Conservation (phyloP, 2,113 vertebrate genomes). For the Dendrocopos noguchii region DNA sequence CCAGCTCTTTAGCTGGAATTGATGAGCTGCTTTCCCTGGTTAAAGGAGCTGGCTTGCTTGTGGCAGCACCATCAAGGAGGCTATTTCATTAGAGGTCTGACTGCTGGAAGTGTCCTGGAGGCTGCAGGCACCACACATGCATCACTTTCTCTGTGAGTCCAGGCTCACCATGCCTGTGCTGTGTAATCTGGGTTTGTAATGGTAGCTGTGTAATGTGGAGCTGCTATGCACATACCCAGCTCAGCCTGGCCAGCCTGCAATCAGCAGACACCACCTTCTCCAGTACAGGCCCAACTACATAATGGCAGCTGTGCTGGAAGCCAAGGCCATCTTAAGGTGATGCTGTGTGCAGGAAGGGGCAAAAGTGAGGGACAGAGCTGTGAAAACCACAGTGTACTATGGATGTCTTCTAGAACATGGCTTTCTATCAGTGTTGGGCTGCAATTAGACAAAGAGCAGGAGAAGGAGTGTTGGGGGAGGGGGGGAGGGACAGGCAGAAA, state of each 20-base stretch:
- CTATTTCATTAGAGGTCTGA: background rate
- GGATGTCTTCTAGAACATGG: background rate
- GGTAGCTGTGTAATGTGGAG: background rate
- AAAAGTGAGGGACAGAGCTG: background rate
- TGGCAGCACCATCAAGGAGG: background rate
- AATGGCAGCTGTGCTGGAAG: background rate
- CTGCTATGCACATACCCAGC: background rate
- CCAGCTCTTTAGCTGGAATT: slow-evolving; percentile 7
- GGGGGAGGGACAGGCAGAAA: background rate
- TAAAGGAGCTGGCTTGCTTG: background rate
- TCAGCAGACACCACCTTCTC: background rate
- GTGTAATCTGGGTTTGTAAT: background rate
- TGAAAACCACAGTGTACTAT: background rate
- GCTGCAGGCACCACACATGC: background rate
- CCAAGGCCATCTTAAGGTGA: background rate
- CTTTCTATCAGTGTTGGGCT: background rate
- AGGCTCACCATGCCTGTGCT: background rate
- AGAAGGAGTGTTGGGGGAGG: background rate
- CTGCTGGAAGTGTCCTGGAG: background rate
- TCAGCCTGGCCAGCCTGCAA: background rate
- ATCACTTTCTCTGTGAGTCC: background rate
- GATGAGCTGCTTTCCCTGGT: background rate
- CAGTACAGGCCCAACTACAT: background rate
- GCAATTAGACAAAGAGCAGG: background rate
- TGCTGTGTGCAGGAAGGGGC: background rate